Percentiles rank a stretch among this genome's conserved stretches.
These are phyloP conservation scores for Caenorhabditis briggsae DNA, from an alignment of 1,140 invertebrate species.

Conservation along the genomic window DNA sequence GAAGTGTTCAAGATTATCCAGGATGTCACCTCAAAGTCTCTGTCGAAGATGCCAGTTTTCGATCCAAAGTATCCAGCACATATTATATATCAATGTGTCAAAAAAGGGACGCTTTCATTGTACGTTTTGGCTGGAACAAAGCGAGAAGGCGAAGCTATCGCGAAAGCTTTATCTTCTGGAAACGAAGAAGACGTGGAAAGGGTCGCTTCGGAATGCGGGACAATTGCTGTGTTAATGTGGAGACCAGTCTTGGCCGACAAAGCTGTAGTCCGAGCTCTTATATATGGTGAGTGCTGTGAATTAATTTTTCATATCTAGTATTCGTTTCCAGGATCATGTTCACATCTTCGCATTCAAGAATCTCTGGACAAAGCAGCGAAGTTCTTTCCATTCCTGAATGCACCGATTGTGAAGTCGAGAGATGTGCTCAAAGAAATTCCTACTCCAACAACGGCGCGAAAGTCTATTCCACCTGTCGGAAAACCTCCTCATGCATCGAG, in stretches of 20 bases:
- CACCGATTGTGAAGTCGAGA: neutral
- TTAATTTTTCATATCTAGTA: neutral
- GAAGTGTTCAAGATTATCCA: neutral
- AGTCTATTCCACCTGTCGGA: neutral
- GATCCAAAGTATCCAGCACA: neutral
- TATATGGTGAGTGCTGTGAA: neutral
- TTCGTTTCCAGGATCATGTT: neutral
- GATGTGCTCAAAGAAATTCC: neutral
- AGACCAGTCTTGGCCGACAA: neutral
- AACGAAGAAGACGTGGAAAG: neutral
- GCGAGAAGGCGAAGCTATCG: neutral
- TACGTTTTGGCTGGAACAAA: neutral
- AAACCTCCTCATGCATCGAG: neutral
- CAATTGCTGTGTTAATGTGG: neutral
- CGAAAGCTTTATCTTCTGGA: neutral
- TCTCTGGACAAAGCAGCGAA: constrained; percentile 3
- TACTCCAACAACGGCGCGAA: neutral
- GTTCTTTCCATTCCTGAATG: constrained; percentile 9
- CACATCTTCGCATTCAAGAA: neutral
- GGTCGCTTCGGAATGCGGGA: neutral
- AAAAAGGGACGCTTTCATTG: neutral
- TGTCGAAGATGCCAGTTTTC: neutral
- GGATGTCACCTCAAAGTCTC: neutral
- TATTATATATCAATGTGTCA: neutral
- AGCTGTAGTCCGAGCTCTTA: neutral